Percentiles rank a stretch among this genome's conserved stretches.
These are phyloP conservation scores for Lithobates sylvaticus DNA, from an alignment of 2,797 vertebrate genomes.

Conservation along the genomic window DNA sequence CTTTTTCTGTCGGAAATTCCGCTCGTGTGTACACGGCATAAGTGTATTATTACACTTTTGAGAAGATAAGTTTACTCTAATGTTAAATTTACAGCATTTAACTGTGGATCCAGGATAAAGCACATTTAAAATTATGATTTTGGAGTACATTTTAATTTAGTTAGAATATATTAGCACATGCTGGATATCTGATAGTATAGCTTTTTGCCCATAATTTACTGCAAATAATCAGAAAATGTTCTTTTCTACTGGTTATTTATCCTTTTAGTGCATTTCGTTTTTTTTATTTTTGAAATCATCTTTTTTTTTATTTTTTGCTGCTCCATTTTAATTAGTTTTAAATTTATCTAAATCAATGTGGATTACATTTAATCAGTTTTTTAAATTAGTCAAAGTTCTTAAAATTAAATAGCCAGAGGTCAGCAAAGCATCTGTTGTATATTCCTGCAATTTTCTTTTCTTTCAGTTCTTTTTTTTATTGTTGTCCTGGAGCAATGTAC, in stretches of 20 bases:
- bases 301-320: background rate
- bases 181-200: background rate
- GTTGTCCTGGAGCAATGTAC: background rate
- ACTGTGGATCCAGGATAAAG: background rate
- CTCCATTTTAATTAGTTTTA: constrained; percentile 29
- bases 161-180: constrained; percentile 7
- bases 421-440: background rate
- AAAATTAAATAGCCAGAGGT: background rate
- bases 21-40: too few relatives aligned
- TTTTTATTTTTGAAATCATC: constrained; percentile 5
- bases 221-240: constrained; percentile 23
- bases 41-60: background rate
- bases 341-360: constrained; percentile 13
- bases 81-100: constrained; percentile 2
- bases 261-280: background rate
- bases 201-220: constrained; percentile 20
- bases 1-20: too few relatives aligned
- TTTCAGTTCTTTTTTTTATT: background rate
- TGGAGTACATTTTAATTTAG: constrained; percentile 13
- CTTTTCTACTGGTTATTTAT: constrained; percentile 19
- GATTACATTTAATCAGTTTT: background rate
- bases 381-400: background rate
- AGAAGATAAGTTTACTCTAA: background rate
- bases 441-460: background rate
- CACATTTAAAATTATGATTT: constrained; percentile 2